phyloP scores from a whole-genome alignment of 2,888 invertebrate genomes.

The Aporophyla lueneburgensis region DNA sequence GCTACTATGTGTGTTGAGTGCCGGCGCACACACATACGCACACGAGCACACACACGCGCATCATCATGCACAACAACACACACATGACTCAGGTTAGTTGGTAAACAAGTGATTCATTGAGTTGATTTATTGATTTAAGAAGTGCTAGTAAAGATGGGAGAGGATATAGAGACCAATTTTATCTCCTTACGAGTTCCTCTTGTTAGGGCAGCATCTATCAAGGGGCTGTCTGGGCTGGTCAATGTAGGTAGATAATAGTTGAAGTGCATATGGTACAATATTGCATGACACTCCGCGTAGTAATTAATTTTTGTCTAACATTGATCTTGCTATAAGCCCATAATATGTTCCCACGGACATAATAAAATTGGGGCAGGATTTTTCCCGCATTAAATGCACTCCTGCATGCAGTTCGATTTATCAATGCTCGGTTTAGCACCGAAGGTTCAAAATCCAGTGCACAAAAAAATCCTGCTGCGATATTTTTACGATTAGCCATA shows the following conservation, averaged over 20 bases:
- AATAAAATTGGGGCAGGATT: no score
- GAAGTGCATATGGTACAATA: background rate
- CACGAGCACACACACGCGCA: constrained; percentile 28
- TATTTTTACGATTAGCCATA: no score
- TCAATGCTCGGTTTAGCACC: no score
- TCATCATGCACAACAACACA: constrained; percentile 2
- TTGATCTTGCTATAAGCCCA: background rate
- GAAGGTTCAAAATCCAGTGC: no score
- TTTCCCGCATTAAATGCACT: no score
- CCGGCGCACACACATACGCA: constrained; percentile 33
- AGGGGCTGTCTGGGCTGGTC: background rate
- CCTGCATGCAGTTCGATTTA: no score
- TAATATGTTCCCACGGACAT: background rate
- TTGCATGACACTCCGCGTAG: background rate
- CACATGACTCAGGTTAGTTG: constrained; percentile 45
- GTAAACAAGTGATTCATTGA: constrained; percentile 7
- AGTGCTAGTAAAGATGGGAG: background rate
- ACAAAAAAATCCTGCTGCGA: no score
- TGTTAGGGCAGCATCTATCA: background rate
- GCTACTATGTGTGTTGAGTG: constrained; percentile 32
- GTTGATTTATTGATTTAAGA: background rate
- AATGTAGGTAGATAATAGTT: background rate
- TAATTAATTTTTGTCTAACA: background rate
- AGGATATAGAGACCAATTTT: no score
- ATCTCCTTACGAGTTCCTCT: background rate